Base-by-base conservation (phyloP, 2,888 invertebrate genomes). In the Xiphydria camelus region DNA sequence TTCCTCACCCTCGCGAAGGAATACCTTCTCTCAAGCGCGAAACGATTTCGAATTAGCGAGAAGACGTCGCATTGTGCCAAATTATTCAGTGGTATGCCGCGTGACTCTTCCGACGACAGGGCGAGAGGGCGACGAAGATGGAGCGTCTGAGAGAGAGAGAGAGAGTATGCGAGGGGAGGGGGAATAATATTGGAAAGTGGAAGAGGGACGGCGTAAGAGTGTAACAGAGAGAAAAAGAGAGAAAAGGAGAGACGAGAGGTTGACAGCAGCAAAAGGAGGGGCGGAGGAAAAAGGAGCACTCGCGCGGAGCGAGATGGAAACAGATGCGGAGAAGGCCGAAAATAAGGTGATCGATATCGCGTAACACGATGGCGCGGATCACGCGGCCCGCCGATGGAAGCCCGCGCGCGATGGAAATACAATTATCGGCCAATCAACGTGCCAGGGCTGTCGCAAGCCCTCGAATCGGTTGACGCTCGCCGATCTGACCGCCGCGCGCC, bases 341-440 rank as follows among this genome's bases (percentile, higher is more conserved):
- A 22, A 40, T 44, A 39, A 17, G 23, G 31, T 32, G 32, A 38
- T 44, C 44, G 44, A 44, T 44, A 39, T 39, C 42, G 25, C 23
- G 23, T 19, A n/a, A 22, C 37, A 42, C 19, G 45, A 31, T 31
- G 33, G 33, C 33, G 34, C 21, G 38, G 31, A 31, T 35, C 26
- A 36, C 25, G 38, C 42, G 47, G 47, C 47, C 50, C 53, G 48
- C 37, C n/a, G n/a, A 41, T 42, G 42, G 51, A 40, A 42, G 38
- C 42, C 45, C 46, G 33, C 41, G 51, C 47, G 54, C 56, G 41
- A 45, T n/a, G 53, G 47, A 55, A 59, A 61, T 50, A 58, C 54
- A 60, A 62, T 62, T 62, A 62, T 57, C 53, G 60, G 49, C 47
- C 55, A 54, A 62, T 62, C 60, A 60, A 50, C 44, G 51, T 45